Percentiles rank a stretch among this genome's conserved stretches.
phyloP scores from a whole-genome alignment of 2,113 vertebrate species.

The Laticauda colubrina region DNA sequence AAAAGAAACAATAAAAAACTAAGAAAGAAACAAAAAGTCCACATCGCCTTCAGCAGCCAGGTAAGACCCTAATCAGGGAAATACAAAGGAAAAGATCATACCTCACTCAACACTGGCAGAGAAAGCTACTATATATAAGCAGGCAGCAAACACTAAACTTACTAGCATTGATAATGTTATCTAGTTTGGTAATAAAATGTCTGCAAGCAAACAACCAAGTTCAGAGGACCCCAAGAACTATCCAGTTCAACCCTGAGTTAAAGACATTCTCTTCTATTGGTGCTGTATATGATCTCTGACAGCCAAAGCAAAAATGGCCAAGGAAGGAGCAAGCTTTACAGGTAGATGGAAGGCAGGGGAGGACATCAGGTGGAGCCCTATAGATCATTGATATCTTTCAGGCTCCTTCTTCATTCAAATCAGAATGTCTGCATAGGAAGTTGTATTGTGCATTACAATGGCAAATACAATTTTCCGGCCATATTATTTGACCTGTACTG shows the following conservation, averaged over 20 bases:
- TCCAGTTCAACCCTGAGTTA: background rate
- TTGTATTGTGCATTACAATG: background rate
- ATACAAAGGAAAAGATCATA: background rate
- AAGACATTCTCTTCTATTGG: background rate
- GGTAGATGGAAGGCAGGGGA: background rate
- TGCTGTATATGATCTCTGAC: background rate
- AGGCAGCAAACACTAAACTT: background rate
- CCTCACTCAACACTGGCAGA: background rate
- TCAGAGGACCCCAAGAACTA: background rate
- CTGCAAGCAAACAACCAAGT: background rate
- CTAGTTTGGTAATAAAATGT: background rate
- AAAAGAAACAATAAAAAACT: no score
- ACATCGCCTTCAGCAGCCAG: no score
- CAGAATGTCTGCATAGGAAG: background rate
- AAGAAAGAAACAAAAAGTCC: no score
- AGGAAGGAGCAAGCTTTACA: background rate
- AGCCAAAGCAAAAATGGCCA: background rate
- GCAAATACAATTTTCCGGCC: background rate
- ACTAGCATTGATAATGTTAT: background rate
- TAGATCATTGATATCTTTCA: background rate
- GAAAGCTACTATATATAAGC: background rate
- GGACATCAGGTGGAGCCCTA: background rate
- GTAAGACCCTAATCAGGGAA: background rate
- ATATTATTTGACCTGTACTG: background rate
- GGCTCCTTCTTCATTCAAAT: background rate